phyloP scores from a whole-genome alignment of 2,113 vertebrate species.

The Ivindomyrus marchei region DNA sequence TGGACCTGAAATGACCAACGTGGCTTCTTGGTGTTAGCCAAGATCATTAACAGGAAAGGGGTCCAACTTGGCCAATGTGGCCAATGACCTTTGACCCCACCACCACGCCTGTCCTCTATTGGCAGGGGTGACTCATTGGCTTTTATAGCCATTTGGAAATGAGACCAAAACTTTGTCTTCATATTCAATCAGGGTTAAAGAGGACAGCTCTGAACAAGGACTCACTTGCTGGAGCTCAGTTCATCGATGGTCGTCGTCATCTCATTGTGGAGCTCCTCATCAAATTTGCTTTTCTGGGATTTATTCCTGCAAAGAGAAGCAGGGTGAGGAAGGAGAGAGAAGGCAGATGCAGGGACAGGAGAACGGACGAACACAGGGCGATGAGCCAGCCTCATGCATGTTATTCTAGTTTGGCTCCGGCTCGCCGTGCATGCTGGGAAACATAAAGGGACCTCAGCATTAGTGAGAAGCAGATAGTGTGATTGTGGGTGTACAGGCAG shows the following conservation, averaged over 20 bases:
- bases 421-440: slow-evolving; percentile 31
- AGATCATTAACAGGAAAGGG: neutral
- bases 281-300: slow-evolving; percentile 82
- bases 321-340: slow-evolving; percentile 4
- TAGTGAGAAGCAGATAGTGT: slow-evolving; percentile 27
- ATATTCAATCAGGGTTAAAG: neutral
- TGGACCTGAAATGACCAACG: neutral
- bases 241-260: slow-evolving; percentile 93
- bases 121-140: neutral
- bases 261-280: slow-evolving; percentile 85
- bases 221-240: slow-evolving; percentile 82
- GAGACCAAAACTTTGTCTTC: neutral
- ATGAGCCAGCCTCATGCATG: slow-evolving; percentile 42
- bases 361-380: slow-evolving; percentile 7
- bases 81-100: neutral
- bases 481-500: neutral
- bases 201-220: neutral
- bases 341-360: slow-evolving; percentile 16
- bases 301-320: slow-evolving; percentile 65
- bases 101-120: neutral
- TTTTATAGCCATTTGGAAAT: neutral
- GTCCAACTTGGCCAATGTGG: neutral
- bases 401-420: slow-evolving; percentile 31
- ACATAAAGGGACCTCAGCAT: slow-evolving; percentile 37
- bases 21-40: neutral